phyloP scores from a whole-genome alignment of 1,140 invertebrate species.

The Drosophila orosa region DNA sequence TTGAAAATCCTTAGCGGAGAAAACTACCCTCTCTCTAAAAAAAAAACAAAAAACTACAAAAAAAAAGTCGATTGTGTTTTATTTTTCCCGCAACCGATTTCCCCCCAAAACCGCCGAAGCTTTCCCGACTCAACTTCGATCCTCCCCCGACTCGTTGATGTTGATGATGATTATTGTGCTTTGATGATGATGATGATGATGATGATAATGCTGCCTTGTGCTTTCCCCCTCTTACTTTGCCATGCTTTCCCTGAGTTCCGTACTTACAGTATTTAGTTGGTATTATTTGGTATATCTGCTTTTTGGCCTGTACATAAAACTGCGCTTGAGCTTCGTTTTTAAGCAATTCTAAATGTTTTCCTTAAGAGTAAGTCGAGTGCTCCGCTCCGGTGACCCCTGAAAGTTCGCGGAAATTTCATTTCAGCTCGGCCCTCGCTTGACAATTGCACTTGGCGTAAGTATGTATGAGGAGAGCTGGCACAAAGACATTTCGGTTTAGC shows the following conservation, averaged over 20 bases:
- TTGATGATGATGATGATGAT: conserved; percentile 48
- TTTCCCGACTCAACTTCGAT: conserved; percentile 33
- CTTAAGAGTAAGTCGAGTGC: conserved; percentile 21
- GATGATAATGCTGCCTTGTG: conserved; percentile 46
- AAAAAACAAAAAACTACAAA: conserved; percentile 61
- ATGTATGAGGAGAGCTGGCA: conserved; percentile 17
- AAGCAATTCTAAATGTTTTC: conserved; percentile 38
- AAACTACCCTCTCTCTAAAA: conserved; percentile 79
- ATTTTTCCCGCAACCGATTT: conserved; percentile 60
- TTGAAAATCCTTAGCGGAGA: conserved; percentile 82
- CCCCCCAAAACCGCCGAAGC: conserved; percentile 26
- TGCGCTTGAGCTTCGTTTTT: conserved; percentile 50
- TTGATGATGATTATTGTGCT: conserved; percentile 55
- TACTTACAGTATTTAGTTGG: conserved; percentile 37
- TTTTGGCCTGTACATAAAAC: conserved; percentile 53
- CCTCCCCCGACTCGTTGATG: conserved; percentile 38
- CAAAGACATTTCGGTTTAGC: conserved; percentile 41
- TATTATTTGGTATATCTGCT: conserved; percentile 42
- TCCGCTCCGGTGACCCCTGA: conserved; percentile 8
- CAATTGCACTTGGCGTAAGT: conserved; percentile 47
- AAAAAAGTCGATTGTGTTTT: conserved; percentile 77
- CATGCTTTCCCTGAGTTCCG: conserved; percentile 33
- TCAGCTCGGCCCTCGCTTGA: conserved; percentile 14
- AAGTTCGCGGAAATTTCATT: conserved; percentile 13
- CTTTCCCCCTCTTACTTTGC: conserved; percentile 33